Evolutionary conservation across 2,113 vertebrate genomes (phyloP), one percentile per base, ranked within the genome.

Genomic region (Myotis lucifugus): DNA sequence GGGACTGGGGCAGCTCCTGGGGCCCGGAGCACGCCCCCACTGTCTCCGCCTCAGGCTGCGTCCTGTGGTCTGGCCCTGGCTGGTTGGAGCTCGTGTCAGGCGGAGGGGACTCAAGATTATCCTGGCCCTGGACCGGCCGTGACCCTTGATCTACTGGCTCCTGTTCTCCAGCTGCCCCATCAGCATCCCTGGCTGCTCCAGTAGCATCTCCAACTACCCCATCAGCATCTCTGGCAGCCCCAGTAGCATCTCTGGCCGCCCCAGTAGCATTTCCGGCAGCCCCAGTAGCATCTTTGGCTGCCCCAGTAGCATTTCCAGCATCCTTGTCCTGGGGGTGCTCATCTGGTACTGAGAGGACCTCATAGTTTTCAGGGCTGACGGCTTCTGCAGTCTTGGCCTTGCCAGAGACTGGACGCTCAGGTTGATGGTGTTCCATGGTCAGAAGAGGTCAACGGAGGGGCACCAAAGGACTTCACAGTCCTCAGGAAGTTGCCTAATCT

Each of bases 391-490:
- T 79, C 23, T 8, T 15, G 42, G 77, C 50, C 56, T 90, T 17
- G 29, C 11, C 52, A 12, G 74, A 18, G 46, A 52, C 50, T 12
- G 34, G 37, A 17, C 40, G 32, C 54, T 94, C 95, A 23, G 64
- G 48, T 1, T 74, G 79, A 40, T 40, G 74, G 19, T 61, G 78
- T 32, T 97, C 97, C 97, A 97, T 97, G 40, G 40, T 61, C 25
- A 34, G 61, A n/a, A 73, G 10, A 59, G 14, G 40, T 56, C 34
- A 17, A 25, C 13, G 6, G 46, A 69, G 21, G 48, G 48, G 10
- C 23, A 50, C 48, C 7, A 42, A 54, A 67, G 61, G 32, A 13
- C 25, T 82, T 77, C 15, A 32, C 42, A 56, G 46, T 81, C 64
- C 78, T 79, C 66, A 9, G 21, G n/a, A 37, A 72, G 19, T 70